Percentiles rank a stretch among this genome's conserved stretches.
These are phyloP conservation scores for Valencia hispanica DNA, from an alignment of 2,797 vertebrate species.

Conservation along the genomic window DNA sequence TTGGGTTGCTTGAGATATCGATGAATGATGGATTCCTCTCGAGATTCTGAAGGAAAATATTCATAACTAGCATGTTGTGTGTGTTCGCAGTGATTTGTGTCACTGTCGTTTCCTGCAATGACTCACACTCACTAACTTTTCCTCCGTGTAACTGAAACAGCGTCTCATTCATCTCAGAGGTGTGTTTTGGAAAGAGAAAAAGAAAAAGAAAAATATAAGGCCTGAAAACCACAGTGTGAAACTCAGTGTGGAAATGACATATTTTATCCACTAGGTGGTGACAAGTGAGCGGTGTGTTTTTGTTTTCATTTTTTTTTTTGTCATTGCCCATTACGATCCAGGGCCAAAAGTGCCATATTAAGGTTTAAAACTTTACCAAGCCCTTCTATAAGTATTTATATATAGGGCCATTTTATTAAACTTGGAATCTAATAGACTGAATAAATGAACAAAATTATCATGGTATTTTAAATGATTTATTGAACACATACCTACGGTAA, in stretches of 20 bases:
- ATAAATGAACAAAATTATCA: not conserved
- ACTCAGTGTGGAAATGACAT: not conserved
- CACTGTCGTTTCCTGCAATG: constrained; percentile 6
- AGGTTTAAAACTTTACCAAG: not conserved
- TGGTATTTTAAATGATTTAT: not conserved
- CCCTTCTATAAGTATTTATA: not conserved
- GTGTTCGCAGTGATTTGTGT: not conserved
- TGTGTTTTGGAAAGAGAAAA: constrained; percentile 27
- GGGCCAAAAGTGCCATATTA: not conserved
- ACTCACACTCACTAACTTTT: constrained; percentile 16
- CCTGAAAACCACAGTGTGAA: constrained; percentile 34
- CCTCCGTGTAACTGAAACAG: constrained; percentile 1
- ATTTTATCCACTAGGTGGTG: constrained; percentile 69
- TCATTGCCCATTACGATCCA: not conserved
- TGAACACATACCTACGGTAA: not conserved
- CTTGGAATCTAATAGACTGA: not conserved
- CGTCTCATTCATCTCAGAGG: not conserved
- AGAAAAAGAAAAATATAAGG: not conserved
- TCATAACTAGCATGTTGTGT: not conserved
- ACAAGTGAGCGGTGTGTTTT: not conserved
- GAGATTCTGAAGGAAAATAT: not conserved
- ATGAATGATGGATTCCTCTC: not conserved
- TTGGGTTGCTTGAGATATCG: not conserved
- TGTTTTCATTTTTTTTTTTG: not conserved
- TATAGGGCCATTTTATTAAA: not conserved